Evolutionary conservation across 2,113 vertebrate genomes (phyloP), one percentile per base, ranked within the genome.

Genomic region (Setophaga coronata): DNA sequence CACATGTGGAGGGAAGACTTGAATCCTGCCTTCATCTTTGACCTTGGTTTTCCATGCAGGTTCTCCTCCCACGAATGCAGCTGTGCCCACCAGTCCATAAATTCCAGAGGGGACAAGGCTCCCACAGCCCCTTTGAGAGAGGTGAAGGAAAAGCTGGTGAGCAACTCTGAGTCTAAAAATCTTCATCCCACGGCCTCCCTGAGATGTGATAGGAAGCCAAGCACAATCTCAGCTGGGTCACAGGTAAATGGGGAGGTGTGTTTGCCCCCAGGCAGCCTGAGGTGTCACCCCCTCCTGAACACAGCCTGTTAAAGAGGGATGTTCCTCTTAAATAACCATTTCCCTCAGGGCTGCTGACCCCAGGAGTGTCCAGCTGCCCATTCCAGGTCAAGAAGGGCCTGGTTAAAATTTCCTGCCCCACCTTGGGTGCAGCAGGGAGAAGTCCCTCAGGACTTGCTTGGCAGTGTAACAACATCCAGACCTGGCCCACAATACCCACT

Each of bases 361-460:
- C 47, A 16, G 26, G 43, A 74, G 47, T 6, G 26, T 25, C 53
- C 66, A 86, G 58, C 54, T 87, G 69, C 84, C 79, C 67, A 8
- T 18, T 6, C 34, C 4, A 2, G 64, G 66, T 80, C 83, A 88
- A 48, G 50, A 71, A 86, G 25, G 9, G 80, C 43, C 71, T 83
- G 79, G 76, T 90, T 94, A 84, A 89, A 95, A 94, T 40, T 34
- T 81, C 82, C 65, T 78, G 76, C 67, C 24, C 43, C 67, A 74
- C 36, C 56, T 60, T 40, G 8, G 2, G 4, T 43, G 42, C 74
- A 60, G 26, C 43, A 31, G 0, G 9, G 50, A 28, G 36, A 36
- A 56, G 12, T 42, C 81, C 53, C 57, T 89, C 61, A 47, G 83
- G 87, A 87, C 34, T 73, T 77, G 36, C 34, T 82, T 74, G 60